Conservation (phyloP, 2,888 invertebrate genomes). For the Ichneumon xanthorius region DNA sequence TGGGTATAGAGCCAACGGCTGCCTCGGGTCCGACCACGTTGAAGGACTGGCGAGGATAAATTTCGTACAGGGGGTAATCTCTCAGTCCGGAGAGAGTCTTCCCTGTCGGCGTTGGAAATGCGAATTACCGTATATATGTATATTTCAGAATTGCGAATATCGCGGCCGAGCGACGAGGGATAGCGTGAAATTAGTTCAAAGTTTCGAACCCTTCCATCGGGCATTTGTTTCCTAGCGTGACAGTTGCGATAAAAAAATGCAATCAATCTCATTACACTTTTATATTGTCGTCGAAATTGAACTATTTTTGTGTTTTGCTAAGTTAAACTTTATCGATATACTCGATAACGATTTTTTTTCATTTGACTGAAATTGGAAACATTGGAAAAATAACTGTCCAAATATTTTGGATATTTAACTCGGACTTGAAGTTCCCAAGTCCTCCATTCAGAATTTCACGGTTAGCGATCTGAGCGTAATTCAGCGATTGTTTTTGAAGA, state of each 20-base stretch:
- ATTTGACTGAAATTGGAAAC: too few relatives aligned
- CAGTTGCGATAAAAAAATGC: background rate
- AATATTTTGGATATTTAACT: too few relatives aligned
- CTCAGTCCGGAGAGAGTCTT: constrained; percentile 15
- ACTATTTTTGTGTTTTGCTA: background rate
- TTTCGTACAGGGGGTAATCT: constrained; percentile 24
- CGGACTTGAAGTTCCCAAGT: too few relatives aligned
- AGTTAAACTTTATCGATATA: too few relatives aligned
- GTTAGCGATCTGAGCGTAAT: too few relatives aligned
- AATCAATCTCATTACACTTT: background rate
- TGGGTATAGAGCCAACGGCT: constrained; percentile 68
- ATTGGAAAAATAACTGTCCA: too few relatives aligned
- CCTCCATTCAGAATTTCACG: too few relatives aligned
- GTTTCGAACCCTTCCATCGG: background rate
- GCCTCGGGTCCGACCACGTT: constrained; percentile 34
- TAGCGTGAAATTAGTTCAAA: constrained; percentile 22
- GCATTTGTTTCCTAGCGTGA: background rate
- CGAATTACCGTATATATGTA: constrained; percentile 2
- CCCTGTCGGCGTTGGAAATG: background rate
- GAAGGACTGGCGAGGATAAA: constrained; percentile 31
- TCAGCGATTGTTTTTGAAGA: too few relatives aligned
- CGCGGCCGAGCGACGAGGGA: background rate
- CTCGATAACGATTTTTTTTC: too few relatives aligned
- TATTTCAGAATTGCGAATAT: constrained; percentile 19
- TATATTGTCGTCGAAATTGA: background rate